These are phyloP conservation scores for Plecotus auritus DNA, from an alignment of 2,113 vertebrate genomes.

Conservation along the genomic window DNA sequence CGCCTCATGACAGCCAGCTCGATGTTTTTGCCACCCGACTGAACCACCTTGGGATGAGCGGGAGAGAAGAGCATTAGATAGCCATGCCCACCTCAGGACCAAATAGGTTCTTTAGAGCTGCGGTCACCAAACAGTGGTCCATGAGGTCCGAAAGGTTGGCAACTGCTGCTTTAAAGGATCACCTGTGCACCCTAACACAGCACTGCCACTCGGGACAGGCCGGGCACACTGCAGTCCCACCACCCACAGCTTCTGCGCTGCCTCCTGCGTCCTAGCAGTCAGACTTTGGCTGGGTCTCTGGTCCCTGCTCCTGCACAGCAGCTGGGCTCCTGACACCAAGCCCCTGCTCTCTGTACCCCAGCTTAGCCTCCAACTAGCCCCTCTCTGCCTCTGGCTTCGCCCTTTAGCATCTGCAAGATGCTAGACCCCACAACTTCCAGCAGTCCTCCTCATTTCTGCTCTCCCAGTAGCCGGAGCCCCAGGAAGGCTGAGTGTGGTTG, in stretches of 20 bases:
- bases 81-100: too few species aligned
- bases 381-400: background rate
- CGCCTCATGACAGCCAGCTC: conserved; percentile 88
- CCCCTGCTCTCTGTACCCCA: too few species aligned
- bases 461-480: background rate
- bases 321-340: rapidly evolving
- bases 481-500: background rate
- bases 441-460: rapidly evolving
- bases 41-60: conserved; percentile 81
- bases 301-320: background rate
- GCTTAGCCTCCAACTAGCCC: background rate
- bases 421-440: too few species aligned
- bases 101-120: background rate
- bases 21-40: conserved; percentile 88
- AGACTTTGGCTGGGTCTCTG: background rate
- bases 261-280: background rate
- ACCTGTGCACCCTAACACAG: background rate
- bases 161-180: rapidly evolving
- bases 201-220: rapidly evolving
- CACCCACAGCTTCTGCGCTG: rapidly evolving
- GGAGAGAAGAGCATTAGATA: rapidly evolving
- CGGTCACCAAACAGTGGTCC: too few species aligned
- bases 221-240: background rate
- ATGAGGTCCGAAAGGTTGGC: too few species aligned
- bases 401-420: too few species aligned